Conservation (phyloP, 1,140 invertebrate genomes). For the Heliothis subflexa region DNA sequence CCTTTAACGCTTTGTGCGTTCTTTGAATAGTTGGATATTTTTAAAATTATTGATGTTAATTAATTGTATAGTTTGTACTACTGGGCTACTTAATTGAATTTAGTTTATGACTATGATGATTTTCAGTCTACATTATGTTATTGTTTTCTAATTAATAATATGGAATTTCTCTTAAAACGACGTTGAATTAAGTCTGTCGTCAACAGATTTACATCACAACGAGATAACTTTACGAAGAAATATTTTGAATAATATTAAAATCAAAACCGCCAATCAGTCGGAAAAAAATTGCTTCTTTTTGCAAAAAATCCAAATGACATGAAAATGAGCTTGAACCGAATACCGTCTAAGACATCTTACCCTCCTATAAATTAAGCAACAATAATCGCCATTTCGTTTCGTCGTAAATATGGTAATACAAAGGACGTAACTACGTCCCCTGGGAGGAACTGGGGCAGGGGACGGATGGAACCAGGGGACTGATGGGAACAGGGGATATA, state of each 20-base stretch:
- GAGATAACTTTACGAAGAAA: not conserved
- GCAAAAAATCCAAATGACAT: not conserved
- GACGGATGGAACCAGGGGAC: slow-evolving; percentile 49
- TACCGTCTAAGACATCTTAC: slow-evolving; percentile 12
- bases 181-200: no score
- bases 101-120: not conserved
- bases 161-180: no score
- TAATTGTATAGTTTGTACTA: not conserved
- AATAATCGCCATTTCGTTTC: slow-evolving; percentile 59
- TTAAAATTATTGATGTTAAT: not conserved
- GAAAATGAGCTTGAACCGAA: slow-evolving; percentile 4
- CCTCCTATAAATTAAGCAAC: slow-evolving; percentile 56
- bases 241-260: not conserved
- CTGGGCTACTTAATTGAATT: not conserved
- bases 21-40: not conserved
- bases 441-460: slow-evolving; percentile 47
- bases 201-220: no score
- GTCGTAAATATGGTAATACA: slow-evolving; percentile 65
- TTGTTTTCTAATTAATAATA: no score
- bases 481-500: slow-evolving; percentile 59
- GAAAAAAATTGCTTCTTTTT: not conserved
- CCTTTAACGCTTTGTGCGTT: slow-evolving; percentile 8
- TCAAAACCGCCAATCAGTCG: not conserved
- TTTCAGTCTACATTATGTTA: no score
- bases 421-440: slow-evolving; percentile 67